A percentile compares a stretch with the other conserved stretches of the same genome.
Conservation (phyloP, 2,888 invertebrate genomes). For the Podabrus alpinus region DNA sequence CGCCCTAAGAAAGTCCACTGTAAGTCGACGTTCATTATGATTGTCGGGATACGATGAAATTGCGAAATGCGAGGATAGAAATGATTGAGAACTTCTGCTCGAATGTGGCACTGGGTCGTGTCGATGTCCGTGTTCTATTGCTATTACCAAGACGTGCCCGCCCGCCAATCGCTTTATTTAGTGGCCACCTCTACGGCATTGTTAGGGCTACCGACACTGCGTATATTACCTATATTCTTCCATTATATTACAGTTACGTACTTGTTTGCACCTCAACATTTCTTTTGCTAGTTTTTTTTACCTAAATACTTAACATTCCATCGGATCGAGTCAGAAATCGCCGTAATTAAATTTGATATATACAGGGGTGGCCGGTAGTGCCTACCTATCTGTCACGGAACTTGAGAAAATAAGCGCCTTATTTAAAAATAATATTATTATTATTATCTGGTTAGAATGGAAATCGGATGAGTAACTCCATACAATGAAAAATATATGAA, state of each 20-base stretch:
- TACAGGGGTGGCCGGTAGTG: background rate
- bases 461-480: constrained; percentile 14
- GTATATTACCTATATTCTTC: background rate
- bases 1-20: too few relatives aligned
- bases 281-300: background rate
- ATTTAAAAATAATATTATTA: constrained; percentile 9
- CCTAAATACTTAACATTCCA: background rate
- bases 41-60: background rate
- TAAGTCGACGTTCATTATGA: too few relatives aligned
- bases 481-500: constrained; percentile 17
- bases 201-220: background rate
- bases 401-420: background rate
- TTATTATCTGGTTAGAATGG: constrained; percentile 13
- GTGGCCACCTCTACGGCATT: constrained; percentile 15
- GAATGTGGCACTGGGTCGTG: constrained; percentile 2
- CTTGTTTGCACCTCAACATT: background rate
- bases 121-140: constrained; percentile 11
- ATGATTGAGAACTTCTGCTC: background rate
- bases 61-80: background rate
- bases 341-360: background rate
- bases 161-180: constrained; percentile 22
- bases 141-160: constrained; percentile 23
- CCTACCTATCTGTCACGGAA: background rate
- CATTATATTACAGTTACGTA: background rate
- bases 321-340: background rate